A percentile compares a stretch with the other conserved stretches of the same genome.
These are phyloP conservation scores for Pelochelys cantorii DNA, from an alignment of 2,797 vertebrate genomes.

Conservation along the genomic window DNA sequence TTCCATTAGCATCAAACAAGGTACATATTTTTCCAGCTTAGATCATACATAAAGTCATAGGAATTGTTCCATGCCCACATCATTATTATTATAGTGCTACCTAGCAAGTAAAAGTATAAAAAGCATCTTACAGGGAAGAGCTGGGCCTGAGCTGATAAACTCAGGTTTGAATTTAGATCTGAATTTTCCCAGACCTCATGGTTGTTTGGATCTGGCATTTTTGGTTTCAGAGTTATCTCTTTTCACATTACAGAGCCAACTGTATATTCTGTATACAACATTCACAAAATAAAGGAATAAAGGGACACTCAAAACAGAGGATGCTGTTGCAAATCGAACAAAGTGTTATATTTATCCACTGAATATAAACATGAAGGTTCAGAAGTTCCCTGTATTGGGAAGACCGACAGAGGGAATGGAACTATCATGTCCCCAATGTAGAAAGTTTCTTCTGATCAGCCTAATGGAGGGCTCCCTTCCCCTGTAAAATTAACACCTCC, in stretches of 20 bases:
- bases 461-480: background rate
- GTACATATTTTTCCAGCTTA: background rate
- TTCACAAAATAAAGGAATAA: background rate
- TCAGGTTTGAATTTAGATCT: background rate
- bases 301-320: background rate
- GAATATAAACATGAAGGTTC: slow-evolving; percentile 37
- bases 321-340: slow-evolving; percentile 27
- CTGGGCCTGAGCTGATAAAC: background rate
- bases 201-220: background rate
- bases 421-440: background rate
- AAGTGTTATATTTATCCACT: background rate
- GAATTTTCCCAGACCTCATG: background rate
- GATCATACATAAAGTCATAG: slow-evolving; percentile 16
- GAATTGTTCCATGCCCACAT: background rate
- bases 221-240: background rate
- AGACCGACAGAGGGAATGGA: background rate
- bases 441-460: slow-evolving; percentile 47
- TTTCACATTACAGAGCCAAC: background rate
- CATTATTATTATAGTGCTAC: slow-evolving; percentile 43
- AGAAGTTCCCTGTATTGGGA: slow-evolving; percentile 5
- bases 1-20: slow-evolving; percentile 2
- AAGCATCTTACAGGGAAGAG: background rate
- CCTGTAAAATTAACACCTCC: slow-evolving; percentile 47
- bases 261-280: background rate
- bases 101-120: slow-evolving; percentile 55